Evolutionary conservation across 2,113 vertebrate species (phyloP).

Genomic region (Cynopterus brachyotis): DNA sequence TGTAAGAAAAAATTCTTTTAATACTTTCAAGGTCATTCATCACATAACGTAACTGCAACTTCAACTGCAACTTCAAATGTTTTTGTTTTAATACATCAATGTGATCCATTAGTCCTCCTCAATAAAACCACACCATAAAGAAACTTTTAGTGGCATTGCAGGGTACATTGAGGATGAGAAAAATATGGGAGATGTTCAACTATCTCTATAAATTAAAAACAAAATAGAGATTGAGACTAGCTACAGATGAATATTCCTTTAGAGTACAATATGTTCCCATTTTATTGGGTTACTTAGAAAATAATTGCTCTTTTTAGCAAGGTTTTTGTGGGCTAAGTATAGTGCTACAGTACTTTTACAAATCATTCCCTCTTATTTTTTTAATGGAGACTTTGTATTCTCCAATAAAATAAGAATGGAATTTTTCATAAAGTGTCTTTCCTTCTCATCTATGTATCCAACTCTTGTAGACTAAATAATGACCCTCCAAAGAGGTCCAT

Average conservation of each 20-base stretch:
- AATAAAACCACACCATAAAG: conserved; percentile 7
- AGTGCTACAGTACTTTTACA: background rate
- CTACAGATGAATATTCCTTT: conserved; percentile 4
- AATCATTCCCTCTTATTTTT: conserved; percentile 47
- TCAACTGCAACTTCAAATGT: background rate
- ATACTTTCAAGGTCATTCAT: background rate
- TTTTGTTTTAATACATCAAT: conserved; percentile 23
- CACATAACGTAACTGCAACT: too few relatives aligned
- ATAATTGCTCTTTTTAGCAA: background rate
- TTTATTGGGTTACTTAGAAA: conserved; percentile 62
- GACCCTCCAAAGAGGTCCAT: background rate
- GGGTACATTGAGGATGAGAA: background rate
- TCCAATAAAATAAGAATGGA: conserved; percentile 44
- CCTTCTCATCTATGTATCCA: background rate
- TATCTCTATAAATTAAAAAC: conserved; percentile 54
- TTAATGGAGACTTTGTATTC: conserved; percentile 60
- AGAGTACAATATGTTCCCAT: conserved; percentile 41
- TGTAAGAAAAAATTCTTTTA: background rate
- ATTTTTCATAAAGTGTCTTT: background rate
- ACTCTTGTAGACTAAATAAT: background rate
- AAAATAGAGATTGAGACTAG: conserved; percentile 39
- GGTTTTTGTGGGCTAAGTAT: conserved; percentile 41
- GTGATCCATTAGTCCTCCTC: background rate
- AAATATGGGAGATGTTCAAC: background rate
- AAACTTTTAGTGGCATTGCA: conserved; percentile 28